Base-by-base conservation (phyloP, 2,888 invertebrate genomes). In the Protodeltote pygarga region DNA sequence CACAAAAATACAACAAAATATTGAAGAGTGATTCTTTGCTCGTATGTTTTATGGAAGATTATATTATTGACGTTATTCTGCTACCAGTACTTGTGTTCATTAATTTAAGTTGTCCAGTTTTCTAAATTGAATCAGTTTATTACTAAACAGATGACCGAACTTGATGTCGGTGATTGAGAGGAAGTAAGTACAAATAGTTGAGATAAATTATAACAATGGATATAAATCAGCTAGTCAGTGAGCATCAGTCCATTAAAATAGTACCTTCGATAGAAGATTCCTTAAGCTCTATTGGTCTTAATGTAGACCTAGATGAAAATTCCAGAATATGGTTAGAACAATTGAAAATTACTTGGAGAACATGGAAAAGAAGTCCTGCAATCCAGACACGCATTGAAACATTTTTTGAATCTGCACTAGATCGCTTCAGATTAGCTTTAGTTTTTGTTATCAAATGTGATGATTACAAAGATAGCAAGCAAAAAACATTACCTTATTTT, bases 391-490 rank as follows among this genome's bases (percentile, higher is more conserved):
- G 89, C 39, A 81, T 94, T 4, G 78, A 82, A 35, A 71, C 86
- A 14, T 93, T 93, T 67, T 93, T 93, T 64, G 80, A 87, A 21
- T 82, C 82, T 16, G 87, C 90, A 49, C 77, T 83, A 13, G 94
- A 95, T 78, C 94, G 95, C 2, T 95, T 93, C 73, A 88, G 93
- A 65, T 87, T 94, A 47, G 92, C 92, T 15, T 77, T 95, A 44
- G 80, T 93, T 48, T 91, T 95, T 62, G 81, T 94, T 41, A 92
- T 94, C 45, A 94, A 94, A 75, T 93, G 93, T 66, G 88, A 92
- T 52, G 95, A 95, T 60, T 94, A 93, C 62, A 92, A 94, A 75
- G 93, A 93, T 68, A 92, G 94, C 41, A 95, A 95, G 81, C 89
- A 88, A 19, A 95, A 93, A 78, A 89, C 93, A 20, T 89, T 95